Conservation (phyloP, 2,113 vertebrate species). For the Oenanthe oenanthe region DNA sequence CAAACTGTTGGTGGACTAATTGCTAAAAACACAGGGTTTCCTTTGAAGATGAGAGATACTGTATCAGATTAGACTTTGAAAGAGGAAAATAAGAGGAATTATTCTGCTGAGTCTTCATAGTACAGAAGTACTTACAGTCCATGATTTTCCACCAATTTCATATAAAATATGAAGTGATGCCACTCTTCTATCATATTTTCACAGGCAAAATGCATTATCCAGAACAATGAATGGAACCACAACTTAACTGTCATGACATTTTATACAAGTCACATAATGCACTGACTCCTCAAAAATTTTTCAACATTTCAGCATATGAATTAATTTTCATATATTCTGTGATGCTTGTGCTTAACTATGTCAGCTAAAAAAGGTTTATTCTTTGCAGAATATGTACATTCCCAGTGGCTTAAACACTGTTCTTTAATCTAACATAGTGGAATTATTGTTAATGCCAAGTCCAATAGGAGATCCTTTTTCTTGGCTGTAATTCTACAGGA, state of each 20-base stretch:
- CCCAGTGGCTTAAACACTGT: neutral
- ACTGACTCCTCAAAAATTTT: neutral
- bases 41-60: neutral
- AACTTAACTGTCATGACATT: neutral
- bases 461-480: neutral
- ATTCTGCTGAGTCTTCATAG: neutral
- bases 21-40: neutral
- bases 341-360: neutral
- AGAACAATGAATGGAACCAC: neutral
- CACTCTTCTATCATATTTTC: neutral
- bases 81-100: neutral
- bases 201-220: neutral
- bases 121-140: neutral
- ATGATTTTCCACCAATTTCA: neutral
- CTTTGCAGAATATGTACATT: neutral
- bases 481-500: neutral
- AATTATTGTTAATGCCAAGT: neutral
- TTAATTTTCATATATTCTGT: neutral
- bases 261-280: neutral
- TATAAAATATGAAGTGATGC: neutral
- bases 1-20: neutral
- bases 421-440: neutral
- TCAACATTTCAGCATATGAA: neutral
- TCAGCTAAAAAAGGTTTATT: neutral
- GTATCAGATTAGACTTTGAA: neutral